Conservation (phyloP, 2,888 invertebrate genomes). For the Volucella inanis region DNA sequence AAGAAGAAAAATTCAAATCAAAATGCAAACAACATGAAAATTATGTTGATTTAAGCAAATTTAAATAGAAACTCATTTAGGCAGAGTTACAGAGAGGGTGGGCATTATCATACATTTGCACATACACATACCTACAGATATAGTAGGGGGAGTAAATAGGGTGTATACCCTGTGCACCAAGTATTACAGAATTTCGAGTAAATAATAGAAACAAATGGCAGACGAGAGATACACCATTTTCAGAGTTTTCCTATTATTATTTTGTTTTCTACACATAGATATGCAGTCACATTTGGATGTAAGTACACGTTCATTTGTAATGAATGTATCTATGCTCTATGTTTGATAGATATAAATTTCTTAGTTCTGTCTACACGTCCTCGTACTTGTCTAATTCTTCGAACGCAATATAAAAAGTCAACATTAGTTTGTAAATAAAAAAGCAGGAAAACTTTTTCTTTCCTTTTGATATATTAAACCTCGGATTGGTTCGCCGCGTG, state of each 20-base stretch:
- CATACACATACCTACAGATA: slow-evolving; percentile 1
- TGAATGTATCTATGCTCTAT: slow-evolving; percentile 8
- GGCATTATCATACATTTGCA: neutral
- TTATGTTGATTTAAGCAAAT: slow-evolving; percentile 74
- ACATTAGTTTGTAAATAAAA: slow-evolving; percentile 63
- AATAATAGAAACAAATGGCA: slow-evolving; percentile 55
- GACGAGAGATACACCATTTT: slow-evolving; percentile 51
- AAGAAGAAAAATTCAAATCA: slow-evolving; percentile 66
- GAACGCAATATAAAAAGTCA: slow-evolving; percentile 58
- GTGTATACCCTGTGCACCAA: slow-evolving; percentile 48
- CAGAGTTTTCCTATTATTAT: slow-evolving; percentile 43
- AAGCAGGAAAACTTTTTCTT: slow-evolving; percentile 30
- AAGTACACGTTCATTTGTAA: neutral
- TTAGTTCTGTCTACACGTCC: slow-evolving; percentile 47
- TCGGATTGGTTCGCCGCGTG: slow-evolving; percentile 15
- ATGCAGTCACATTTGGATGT: neutral
- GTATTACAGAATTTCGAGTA: slow-evolving; percentile 51
- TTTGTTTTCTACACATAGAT: slow-evolving; percentile 9
- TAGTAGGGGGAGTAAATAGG: neutral
- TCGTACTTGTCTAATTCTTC: slow-evolving; percentile 61
- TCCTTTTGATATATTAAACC: slow-evolving; percentile 12
- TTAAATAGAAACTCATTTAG: slow-evolving; percentile 72
- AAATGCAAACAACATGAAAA: slow-evolving; percentile 74
- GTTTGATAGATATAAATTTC: slow-evolving; percentile 32
- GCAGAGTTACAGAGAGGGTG: slow-evolving; percentile 28